Percentiles rank a stretch among this genome's conserved stretches.
These are phyloP conservation scores for Cylindroiulus punctatus DNA, from an alignment of 2,888 invertebrate genomes.

Conservation along the genomic window DNA sequence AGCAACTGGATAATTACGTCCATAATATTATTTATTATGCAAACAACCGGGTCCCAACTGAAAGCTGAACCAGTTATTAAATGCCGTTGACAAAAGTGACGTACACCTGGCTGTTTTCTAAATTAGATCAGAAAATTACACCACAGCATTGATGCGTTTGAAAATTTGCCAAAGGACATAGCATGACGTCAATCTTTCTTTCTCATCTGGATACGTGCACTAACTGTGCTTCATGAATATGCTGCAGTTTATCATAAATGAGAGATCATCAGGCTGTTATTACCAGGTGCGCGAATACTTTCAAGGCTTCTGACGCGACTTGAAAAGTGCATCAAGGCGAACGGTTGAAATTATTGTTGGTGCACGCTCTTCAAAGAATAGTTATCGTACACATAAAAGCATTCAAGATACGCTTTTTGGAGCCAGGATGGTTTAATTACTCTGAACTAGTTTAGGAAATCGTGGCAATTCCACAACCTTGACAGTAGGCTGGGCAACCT, in stretches of 20 bases:
- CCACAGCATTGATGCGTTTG: not conserved
- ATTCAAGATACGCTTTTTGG: not conserved
- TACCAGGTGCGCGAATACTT: not conserved
- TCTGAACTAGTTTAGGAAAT: not conserved
- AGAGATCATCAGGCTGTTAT: not conserved
- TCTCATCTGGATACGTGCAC: not conserved
- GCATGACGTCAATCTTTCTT: not conserved
- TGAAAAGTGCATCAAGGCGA: not conserved
- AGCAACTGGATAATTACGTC: not conserved
- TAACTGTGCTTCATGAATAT: not conserved
- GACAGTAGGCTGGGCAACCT: not conserved
- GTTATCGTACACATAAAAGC: not conserved
- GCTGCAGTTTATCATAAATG: too few relatives aligned
- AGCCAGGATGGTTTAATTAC: not conserved
- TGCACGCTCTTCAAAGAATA: not conserved
- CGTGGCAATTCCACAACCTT: not conserved
- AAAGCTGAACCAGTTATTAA: not conserved
- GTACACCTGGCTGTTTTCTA: not conserved
- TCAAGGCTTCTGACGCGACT: not conserved
- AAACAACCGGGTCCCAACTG: not conserved
- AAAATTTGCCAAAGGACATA: not conserved
- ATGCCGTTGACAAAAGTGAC: conserved; percentile 7
- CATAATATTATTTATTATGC: too few relatives aligned
- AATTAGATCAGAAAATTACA: not conserved
- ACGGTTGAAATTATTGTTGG: not conserved